These are phyloP conservation scores for Paramacrobiotus metropolitanus DNA, from an alignment of 1,140 invertebrate genomes.

Conservation along the genomic window DNA sequence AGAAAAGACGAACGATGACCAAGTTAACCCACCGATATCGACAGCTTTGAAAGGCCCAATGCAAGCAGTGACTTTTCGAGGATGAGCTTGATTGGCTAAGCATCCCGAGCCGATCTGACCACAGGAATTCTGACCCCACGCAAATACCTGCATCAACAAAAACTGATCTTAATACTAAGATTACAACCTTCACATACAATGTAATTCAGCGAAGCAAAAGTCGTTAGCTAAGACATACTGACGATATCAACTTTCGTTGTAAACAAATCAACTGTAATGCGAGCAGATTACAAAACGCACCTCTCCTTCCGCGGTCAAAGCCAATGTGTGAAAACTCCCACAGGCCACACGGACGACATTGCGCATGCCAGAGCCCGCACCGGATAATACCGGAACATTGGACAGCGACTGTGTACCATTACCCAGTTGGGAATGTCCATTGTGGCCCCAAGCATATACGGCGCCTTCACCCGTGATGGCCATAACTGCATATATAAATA, in stretches of 20 bases:
- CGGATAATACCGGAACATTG: conserved; percentile 26
- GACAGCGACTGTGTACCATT: conserved; percentile 34
- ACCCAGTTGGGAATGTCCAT: conserved; percentile 36
- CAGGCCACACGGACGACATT: conserved; percentile 31
- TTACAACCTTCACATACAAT: background rate
- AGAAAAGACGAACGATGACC: no score
- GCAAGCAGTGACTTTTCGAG: conserved; percentile 30
- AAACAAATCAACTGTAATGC: background rate
- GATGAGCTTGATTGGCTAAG: conserved; percentile 34
- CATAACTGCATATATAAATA: conserved; percentile 26
- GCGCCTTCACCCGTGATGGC: conserved; percentile 34
- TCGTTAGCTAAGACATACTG: no score
- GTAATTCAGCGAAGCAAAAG: no score
- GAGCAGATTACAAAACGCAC: conserved; percentile 18
- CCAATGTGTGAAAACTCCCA: conserved; percentile 38
- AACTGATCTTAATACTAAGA: background rate
- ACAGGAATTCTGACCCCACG: conserved; percentile 42
- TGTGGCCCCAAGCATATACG: conserved; percentile 40
- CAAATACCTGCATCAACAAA: conserved; percentile 28
- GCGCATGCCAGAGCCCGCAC: conserved; percentile 27
- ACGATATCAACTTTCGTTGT: no score
- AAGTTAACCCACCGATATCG: no score
- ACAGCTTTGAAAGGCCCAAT: conserved; percentile 28
- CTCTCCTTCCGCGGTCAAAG: conserved; percentile 33
- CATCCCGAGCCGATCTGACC: conserved; percentile 38